Evolutionary conservation across 2,113 vertebrate genomes (phyloP).

Genomic region (Eptesicus fuscus): DNA sequence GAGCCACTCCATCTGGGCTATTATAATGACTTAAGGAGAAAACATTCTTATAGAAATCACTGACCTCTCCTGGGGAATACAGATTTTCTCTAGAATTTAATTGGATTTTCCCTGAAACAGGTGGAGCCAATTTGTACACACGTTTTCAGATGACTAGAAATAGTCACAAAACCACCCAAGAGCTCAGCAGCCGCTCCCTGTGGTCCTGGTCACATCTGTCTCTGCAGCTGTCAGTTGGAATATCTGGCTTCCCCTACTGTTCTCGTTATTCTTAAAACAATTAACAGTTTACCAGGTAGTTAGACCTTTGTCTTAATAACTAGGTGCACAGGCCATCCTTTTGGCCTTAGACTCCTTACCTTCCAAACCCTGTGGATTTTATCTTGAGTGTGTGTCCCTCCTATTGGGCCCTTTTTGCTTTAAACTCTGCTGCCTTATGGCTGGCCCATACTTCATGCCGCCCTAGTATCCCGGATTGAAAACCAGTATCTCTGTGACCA

Average conservation of each 20-base stretch:
- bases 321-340: background rate
- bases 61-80: background rate
- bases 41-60: background rate
- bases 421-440: background rate
- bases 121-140: background rate
- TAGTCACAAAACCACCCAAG: background rate
- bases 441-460: background rate
- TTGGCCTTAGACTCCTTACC: background rate
- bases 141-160: background rate
- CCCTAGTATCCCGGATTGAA: background rate
- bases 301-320: background rate
- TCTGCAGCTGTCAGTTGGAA: background rate
- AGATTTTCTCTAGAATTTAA: conserved; percentile 29
- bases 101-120: background rate
- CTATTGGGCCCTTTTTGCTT: background rate
- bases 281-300: background rate
- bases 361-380: background rate
- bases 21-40: background rate
- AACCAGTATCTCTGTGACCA: background rate
- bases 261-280: background rate
- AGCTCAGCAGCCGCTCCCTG: background rate
- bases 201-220: background rate
- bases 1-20: background rate
- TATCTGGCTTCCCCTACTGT: background rate
- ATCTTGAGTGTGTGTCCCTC: background rate